Base-by-base conservation (phyloP, 1,140 invertebrate genomes). In the Eumaeus atala region DNA sequence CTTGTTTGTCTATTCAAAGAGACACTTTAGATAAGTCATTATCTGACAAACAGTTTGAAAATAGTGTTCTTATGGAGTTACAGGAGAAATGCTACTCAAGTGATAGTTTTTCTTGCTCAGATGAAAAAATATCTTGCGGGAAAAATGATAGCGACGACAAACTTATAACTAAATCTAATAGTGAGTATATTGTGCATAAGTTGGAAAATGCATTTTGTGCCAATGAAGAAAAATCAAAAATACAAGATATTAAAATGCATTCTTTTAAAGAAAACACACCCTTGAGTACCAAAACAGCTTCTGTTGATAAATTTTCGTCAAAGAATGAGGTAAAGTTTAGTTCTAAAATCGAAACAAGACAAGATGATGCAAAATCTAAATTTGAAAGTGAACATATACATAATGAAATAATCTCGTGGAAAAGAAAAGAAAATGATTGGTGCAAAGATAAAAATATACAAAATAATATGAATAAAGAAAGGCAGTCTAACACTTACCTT, bases 381-480 rank as follows among this genome's bases (percentile, higher is more conserved):
- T 40, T 67, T 52, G 62, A 64, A 50, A 63, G 50, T 12, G 67
- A 75, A 55, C 70, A 35, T 55, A 77, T 69, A 65, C 51, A 65
- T 48, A 67, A 72, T 38, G 59, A 67, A 51, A 55, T 61, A 21
- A 59, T 54, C 59, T 57, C 54, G 42, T 52, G 67, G 51, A 51
- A 56, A 17, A 72, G 70, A 56, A 66, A 61, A 44, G 64, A 75
- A 54, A 59, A 48, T 61, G 73, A 77, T 48, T 59, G 56, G 49
- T 59, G 47, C 18, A 74, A 61, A 49, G 70, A 75, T n/a, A 64
- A 62, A 35, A 56, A 56, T 36, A 58, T 62, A 51, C 64, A 59
- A 44, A 77, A 70, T 59, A 59, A 72, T 49, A 58, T 73, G 34
- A 58, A 58, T 55, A 75, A 75, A 63, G 72, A 81, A 51, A 58